Base-by-base conservation (phyloP, 2,113 vertebrate species). In the Crotalus tigris region DNA sequence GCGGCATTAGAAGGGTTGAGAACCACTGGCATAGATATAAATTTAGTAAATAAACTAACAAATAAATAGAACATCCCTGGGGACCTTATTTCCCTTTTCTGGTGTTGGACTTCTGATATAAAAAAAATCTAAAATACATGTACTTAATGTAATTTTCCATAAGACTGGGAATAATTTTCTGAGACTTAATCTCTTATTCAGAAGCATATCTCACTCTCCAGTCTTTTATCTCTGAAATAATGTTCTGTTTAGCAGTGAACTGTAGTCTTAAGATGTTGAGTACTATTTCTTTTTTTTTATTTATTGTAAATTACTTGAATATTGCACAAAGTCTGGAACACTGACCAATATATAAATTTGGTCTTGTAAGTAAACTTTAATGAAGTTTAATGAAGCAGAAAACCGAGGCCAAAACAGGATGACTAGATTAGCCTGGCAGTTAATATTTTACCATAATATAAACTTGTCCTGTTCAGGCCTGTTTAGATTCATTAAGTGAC, bases 331-430 rank as follows among this genome's bases (percentile, higher is more conserved):
- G 91, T 92, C 44, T 93, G 59, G 87, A 29, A 95, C 94, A 96
- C 92, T 2, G 15, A 88, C 61, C 89, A 75, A 57, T 85, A 85
- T 93, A 92, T 94, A 39, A 88, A 95, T 11, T 91, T 29, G 55
- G 10, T 87, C 88, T 69, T 92, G 91, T 94, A 92, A 93, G 94
- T 94, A 92, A 92, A 94, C 85, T 92, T 95, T 95, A 94, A 93
- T 93, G 44, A 93, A 95, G 59, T 90, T 95, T 96, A 96, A 96
- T 94, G 94, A 95, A 94, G 57, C 88, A 92, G 94, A 92, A 96
- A 96, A 94, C 23, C 33, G 12, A 92, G 13, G 92, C 96, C 93
- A 92, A 94, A 93, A 95, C 93, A 93, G 59, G 0, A 4, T 96
- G 94, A 88, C 88, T 94, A 61, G 54, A 94, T 91, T 88, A 96